These are phyloP conservation scores for Epirrhoe tristata DNA, from an alignment of 2,888 invertebrate genomes.

Conservation along the genomic window DNA sequence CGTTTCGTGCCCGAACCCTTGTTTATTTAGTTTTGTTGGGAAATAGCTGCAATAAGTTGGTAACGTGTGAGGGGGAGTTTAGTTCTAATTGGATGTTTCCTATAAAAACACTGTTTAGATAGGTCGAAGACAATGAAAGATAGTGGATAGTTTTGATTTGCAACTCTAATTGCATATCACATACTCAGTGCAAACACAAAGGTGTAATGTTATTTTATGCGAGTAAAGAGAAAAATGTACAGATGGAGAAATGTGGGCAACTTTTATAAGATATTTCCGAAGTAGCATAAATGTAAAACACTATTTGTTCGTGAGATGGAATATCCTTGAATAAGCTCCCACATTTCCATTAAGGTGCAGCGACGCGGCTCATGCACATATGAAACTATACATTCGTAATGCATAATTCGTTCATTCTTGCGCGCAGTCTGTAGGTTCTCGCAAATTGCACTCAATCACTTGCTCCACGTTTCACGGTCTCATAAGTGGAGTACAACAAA, in stretches of 20 bases:
- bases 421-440: conserved; percentile 33
- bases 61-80: conserved; percentile 45
- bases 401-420: conserved; percentile 28
- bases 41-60: conserved; percentile 48
- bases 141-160: background rate
- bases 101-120: conserved; percentile 40
- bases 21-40: conserved; percentile 47
- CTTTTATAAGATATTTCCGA: conserved; percentile 24
- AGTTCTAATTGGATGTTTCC: conserved; percentile 47
- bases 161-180: background rate
- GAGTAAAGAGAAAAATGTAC: background rate
- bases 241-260: conserved; percentile 2
- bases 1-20: conserved; percentile 45
- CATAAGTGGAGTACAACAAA: conserved; percentile 33
- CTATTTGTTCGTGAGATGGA: conserved; percentile 35
- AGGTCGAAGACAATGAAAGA: conserved; percentile 1
- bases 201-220: background rate
- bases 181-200: background rate
- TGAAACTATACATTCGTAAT: conserved; percentile 36
- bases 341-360: conserved; percentile 39
- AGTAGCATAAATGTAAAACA: conserved; percentile 36
- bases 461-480: conserved; percentile 33
- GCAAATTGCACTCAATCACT: conserved; percentile 38
- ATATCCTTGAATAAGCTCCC: conserved; percentile 38
- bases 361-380: conserved; percentile 37